These are phyloP conservation scores for Hiodon alosoides DNA, from an alignment of 2,113 vertebrate species.

Conservation along the genomic window DNA sequence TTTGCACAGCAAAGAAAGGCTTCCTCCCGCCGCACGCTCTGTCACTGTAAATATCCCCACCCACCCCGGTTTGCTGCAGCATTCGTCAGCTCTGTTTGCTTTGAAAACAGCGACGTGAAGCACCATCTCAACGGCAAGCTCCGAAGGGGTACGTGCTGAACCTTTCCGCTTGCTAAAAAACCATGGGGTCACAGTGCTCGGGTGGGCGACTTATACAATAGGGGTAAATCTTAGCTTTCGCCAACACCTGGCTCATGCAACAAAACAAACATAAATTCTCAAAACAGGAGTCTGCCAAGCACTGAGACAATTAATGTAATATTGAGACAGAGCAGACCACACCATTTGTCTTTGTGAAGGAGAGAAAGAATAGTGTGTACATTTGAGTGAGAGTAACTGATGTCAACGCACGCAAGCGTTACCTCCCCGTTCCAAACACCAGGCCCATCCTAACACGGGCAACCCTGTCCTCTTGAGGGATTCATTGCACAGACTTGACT, in stretches of 20 bases:
- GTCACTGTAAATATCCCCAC: not conserved
- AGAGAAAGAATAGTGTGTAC: not conserved
- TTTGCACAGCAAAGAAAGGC: not conserved
- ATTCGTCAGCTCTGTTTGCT: not conserved
- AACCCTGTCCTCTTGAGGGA: too few species aligned
- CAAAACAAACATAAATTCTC: slow-evolving; percentile 16
- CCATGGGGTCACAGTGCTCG: not conserved
- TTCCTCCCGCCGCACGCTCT: not conserved
- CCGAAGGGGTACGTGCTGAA: not conserved
- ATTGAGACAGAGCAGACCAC: not conserved
- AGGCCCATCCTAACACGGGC: not conserved
- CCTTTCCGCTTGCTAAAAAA: not conserved
- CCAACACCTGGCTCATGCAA: not conserved
- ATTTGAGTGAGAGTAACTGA: not conserved
- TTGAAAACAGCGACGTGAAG: not conserved
- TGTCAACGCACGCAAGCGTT: not conserved
- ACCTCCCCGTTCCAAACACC: not conserved
- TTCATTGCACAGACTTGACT: too few species aligned
- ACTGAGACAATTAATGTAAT: slow-evolving; percentile 2
- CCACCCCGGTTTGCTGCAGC: not conserved
- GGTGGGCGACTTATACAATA: not conserved
- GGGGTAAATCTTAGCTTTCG: not conserved
- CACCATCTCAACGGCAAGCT: not conserved
- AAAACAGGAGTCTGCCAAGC: not conserved
- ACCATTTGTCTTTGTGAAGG: not conserved